Evolutionary conservation across 2,888 invertebrate genomes (phyloP), one percentile per base, ranked within the genome.

Genomic region (Agapostemon virescens): DNA sequence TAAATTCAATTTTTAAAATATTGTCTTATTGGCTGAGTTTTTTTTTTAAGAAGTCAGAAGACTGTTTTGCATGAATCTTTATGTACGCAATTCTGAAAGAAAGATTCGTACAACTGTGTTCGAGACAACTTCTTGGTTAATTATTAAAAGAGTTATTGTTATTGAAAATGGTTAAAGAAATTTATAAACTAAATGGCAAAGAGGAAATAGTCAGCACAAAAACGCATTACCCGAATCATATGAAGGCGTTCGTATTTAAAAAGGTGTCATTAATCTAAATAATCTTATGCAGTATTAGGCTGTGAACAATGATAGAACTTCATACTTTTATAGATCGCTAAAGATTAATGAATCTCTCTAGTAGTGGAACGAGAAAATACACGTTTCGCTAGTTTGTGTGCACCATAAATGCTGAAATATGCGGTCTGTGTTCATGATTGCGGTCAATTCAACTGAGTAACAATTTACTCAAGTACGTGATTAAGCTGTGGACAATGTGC

Each of bases 391-490:
- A 30, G 11, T 9, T 33, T 20, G 33, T 9, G 9, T 61, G 3
- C 17, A 33, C 33, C 33, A 17, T 33, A 61, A 61, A 61, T 33
- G 61, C 33, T 61, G 30, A 61, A 61, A 11, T 61, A 61, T 33
- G 61, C 33, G 30, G 61, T 61, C 9, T 11, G 33, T 33, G 33
- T 33, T 33, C 61, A 20, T 61, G 61, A 61, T 55, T 55, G 55
- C 26, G 55, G 55, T 55, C 61, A 30, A 9, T 33, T 33, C 20
- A 33, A 33, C 20, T 17, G 61, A 61, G 30, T 33, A 61, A 61
- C 61, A 61, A 61, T 61, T 61, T 61, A 20, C 61, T 61, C 33
- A 17, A 61, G 61, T 33, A 61, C 30, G 33, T 20, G 33, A 61
- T 61, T 61, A 61, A 61, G 30, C 33, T 30, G 33, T 20, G 61